A percentile compares a stretch with the other conserved stretches of the same genome.
Conservation (phyloP, 2,113 vertebrate genomes). For the Heterotis niloticus region DNA sequence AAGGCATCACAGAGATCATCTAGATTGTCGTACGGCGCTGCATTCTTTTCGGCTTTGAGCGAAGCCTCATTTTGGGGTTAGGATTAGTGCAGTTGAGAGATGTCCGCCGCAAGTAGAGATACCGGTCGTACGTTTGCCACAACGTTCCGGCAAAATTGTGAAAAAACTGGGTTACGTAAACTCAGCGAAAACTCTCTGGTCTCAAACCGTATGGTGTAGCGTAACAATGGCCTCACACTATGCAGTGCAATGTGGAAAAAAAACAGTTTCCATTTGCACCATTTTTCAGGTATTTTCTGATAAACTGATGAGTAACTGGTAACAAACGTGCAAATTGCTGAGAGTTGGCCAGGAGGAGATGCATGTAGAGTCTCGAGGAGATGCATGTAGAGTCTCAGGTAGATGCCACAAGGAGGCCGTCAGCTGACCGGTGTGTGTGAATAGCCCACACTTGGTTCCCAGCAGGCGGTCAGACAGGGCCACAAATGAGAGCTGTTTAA, state of each 20-base stretch:
- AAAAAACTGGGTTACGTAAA: too few relatives aligned
- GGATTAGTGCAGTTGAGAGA: not conserved
- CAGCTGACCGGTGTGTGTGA: constrained; percentile 54
- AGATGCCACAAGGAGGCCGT: constrained; percentile 29
- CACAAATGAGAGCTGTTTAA: constrained; percentile 62
- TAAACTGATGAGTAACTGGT: constrained; percentile 16
- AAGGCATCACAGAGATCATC: constrained; percentile 37
- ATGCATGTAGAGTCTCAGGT: constrained; percentile 5
- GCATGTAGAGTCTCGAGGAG: not conserved
- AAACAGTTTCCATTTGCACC: not conserved
- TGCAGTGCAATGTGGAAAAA: too few relatives aligned
- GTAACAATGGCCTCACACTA: too few relatives aligned
- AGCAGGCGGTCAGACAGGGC: constrained; percentile 61
- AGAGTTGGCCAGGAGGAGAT: not conserved
- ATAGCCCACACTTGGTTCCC: constrained; percentile 64
- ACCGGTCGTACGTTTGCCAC: not conserved
- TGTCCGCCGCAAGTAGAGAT: not conserved
- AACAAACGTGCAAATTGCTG: constrained; percentile 13
- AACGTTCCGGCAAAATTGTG: not conserved
- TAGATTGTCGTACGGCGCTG: not conserved
- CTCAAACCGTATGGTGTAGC: too few relatives aligned
- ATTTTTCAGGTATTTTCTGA: not conserved
- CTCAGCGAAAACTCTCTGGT: too few relatives aligned
- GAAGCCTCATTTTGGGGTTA: not conserved
- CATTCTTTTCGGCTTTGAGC: not conserved